Evolutionary conservation across 2,113 vertebrate genomes (phyloP).

Genomic region (Pterophyllum scalare): DNA sequence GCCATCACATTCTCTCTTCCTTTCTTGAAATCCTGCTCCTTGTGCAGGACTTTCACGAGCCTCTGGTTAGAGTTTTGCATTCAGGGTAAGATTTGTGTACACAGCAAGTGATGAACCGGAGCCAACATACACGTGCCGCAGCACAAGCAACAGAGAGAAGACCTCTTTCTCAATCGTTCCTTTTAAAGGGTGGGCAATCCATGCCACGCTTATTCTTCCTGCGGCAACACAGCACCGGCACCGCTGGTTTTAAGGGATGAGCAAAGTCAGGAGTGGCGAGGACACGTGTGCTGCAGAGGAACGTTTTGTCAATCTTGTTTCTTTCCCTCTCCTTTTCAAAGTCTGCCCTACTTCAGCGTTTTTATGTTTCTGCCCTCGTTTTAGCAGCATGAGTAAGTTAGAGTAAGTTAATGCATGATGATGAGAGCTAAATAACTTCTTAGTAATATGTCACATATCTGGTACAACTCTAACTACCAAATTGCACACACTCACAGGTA

Average conservation of each 20-base stretch:
- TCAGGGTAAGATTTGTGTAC: neutral
- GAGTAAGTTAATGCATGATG: constrained; percentile 47
- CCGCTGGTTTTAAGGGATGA: neutral
- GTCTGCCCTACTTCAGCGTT: neutral
- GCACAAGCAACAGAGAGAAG: too few species aligned
- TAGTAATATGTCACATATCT: constrained; percentile 51
- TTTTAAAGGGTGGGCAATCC: neutral
- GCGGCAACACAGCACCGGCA: neutral
- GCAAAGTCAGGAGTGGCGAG: neutral
- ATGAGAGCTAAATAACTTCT: constrained; percentile 1
- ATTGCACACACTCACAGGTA: neutral
- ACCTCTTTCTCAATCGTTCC: too few species aligned
- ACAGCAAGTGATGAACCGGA: neutral
- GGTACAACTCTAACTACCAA: neutral
- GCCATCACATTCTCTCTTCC: neutral
- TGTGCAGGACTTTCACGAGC: neutral
- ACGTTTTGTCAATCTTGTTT: too few species aligned
- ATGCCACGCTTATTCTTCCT: neutral
- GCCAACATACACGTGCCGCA: too few species aligned
- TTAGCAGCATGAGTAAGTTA: constrained; percentile 21
- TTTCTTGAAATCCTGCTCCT: neutral
- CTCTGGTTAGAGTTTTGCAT: neutral
- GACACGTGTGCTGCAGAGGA: neutral
- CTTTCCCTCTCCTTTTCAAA: neutral
- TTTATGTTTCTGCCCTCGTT: neutral